These are phyloP conservation scores for Chymomyza costata DNA, from an alignment of 1,140 invertebrate genomes.

Conservation along the genomic window DNA sequence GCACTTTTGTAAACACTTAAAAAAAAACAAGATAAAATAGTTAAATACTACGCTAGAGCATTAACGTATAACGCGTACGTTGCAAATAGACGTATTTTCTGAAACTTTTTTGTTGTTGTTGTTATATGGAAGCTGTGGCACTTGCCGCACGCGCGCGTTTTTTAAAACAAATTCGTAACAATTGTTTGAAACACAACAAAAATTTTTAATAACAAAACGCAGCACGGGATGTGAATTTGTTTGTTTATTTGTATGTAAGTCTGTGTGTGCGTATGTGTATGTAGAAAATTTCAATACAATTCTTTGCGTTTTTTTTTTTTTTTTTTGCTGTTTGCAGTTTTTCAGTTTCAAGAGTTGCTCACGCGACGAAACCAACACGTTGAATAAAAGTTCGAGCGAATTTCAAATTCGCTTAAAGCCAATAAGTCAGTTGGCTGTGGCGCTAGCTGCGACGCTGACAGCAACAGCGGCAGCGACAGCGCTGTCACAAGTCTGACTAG, in stretches of 20 bases:
- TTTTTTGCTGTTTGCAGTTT: slow-evolving; percentile 15
- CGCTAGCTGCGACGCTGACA: slow-evolving; percentile 22
- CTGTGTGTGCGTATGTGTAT: slow-evolving; percentile 1
- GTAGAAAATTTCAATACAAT: slow-evolving; percentile 25
- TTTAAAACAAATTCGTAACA: no score
- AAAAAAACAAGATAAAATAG: slow-evolving; percentile 59
- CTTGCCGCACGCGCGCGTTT: no score
- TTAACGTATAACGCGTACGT: no score
- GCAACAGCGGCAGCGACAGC: slow-evolving; percentile 22
- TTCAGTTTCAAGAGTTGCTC: slow-evolving; percentile 64
- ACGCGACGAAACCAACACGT: slow-evolving; percentile 68
- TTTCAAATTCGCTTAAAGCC: slow-evolving; percentile 71
- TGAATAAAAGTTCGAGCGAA: slow-evolving; percentile 70
- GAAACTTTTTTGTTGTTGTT: no score
- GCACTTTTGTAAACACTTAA: slow-evolving; percentile 48
- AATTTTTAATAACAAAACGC: no score
- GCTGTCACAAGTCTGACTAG: not conserved
- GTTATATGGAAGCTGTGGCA: no score
- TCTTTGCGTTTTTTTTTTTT: slow-evolving; percentile 13
- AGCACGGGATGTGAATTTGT: no score
- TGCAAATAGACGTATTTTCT: no score
- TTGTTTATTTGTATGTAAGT: not conserved
- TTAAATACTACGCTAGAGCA: no score
- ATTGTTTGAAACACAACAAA: no score
- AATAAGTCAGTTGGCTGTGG: slow-evolving; percentile 61